These are phyloP conservation scores for Toxotes lorentzi DNA, from an alignment of 2,797 vertebrate genomes.

Conservation along the genomic window DNA sequence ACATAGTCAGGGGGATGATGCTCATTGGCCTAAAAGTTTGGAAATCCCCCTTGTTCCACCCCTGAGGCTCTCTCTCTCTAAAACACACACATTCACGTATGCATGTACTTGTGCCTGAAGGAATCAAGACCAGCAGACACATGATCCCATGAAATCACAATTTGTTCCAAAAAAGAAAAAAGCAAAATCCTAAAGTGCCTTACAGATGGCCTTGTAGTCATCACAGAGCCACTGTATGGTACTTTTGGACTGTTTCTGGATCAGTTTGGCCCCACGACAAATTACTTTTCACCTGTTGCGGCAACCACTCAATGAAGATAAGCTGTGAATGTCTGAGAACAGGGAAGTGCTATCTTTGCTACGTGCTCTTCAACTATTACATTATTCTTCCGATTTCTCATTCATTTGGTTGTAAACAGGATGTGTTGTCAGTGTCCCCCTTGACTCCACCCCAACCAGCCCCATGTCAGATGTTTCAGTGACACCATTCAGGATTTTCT, in stretches of 20 bases:
- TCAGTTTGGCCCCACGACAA: slow-evolving; percentile 9
- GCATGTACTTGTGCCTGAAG: slow-evolving; percentile 35
- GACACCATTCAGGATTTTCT: slow-evolving; percentile 46
- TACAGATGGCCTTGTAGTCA: neutral
- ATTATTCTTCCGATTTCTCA: slow-evolving; percentile 53
- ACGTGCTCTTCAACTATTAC: slow-evolving; percentile 37
- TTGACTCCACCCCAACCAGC: slow-evolving; percentile 39
- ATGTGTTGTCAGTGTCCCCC: slow-evolving; percentile 60
- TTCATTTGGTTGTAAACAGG: slow-evolving; percentile 68
- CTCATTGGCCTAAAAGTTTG: slow-evolving; percentile 72
- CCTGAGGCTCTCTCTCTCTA: slow-evolving; percentile 36
- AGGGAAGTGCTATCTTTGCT: slow-evolving; percentile 55
- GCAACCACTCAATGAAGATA: slow-evolving; percentile 24
- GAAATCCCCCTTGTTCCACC: slow-evolving; percentile 71
- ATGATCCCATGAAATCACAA: slow-evolving; percentile 17
- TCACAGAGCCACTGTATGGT: slow-evolving; percentile 10
- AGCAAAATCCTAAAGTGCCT: slow-evolving; percentile 12
- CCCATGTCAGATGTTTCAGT: slow-evolving; percentile 59
- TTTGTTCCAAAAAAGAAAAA: neutral
- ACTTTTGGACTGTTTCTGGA: slow-evolving; percentile 9
- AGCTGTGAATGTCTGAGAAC: slow-evolving; percentile 28
- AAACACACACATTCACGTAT: slow-evolving; percentile 44
- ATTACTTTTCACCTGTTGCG: slow-evolving; percentile 63
- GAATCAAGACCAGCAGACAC: slow-evolving; percentile 36
- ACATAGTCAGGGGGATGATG: slow-evolving; percentile 66